Conservation (phyloP, 1,140 invertebrate genomes). For the Ericerus pela region DNA sequence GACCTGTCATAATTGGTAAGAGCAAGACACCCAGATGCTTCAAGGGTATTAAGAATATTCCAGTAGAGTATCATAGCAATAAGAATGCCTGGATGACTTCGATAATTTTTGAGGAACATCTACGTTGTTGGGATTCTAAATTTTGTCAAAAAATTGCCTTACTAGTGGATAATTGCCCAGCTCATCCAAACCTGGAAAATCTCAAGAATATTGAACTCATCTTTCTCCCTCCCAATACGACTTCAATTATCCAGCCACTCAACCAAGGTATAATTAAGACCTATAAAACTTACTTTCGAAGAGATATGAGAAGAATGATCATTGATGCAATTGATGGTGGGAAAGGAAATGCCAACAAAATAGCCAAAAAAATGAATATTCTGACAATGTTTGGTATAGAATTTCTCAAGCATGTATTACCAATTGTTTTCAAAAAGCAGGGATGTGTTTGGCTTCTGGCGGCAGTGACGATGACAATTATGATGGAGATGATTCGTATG, state of each 20-base stretch:
- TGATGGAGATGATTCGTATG: neutral
- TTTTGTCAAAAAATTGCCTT: slow-evolving; percentile 22
- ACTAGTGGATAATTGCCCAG: slow-evolving; percentile 31
- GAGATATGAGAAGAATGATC: slow-evolving; percentile 1
- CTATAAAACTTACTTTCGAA: slow-evolving; percentile 15
- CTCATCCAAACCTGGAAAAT: slow-evolving; percentile 23
- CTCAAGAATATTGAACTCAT: slow-evolving; percentile 25
- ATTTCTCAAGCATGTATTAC: slow-evolving; percentile 1
- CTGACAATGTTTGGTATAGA: slow-evolving; percentile 3
- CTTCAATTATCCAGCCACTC: slow-evolving; percentile 31
- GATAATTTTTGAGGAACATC: too few species aligned
- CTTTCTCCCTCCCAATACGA: slow-evolving; percentile 32
- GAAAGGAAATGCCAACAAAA: neutral
- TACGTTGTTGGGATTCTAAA: too few species aligned
- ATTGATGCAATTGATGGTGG: neutral
- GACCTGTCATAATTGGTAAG: too few species aligned
- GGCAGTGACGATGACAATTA: neutral
- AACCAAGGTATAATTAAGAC: slow-evolving; percentile 31
- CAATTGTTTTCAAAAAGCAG: neutral
- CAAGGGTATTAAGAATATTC: too few species aligned
- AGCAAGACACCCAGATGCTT: too few species aligned
- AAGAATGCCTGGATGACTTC: too few species aligned
- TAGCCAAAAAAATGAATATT: neutral
- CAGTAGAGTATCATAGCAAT: too few species aligned
- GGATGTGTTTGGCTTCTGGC: neutral